A percentile compares a stretch with the other conserved stretches of the same genome.
Evolutionary conservation across 2,797 vertebrate species (phyloP).

Genomic region (Melanotaenia maccullochi): DNA sequence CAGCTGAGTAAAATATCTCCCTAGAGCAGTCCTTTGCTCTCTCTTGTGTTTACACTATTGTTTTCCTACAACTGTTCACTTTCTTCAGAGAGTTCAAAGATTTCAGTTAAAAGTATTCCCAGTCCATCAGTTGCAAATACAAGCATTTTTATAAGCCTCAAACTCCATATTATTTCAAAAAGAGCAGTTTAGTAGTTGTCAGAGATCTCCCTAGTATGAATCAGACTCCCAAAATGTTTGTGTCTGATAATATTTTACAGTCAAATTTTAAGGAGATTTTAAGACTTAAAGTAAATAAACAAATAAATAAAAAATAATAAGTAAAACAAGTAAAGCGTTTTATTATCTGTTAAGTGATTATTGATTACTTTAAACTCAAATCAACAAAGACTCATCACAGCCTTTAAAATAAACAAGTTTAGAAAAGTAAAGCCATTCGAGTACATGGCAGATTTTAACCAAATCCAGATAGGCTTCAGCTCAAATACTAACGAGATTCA

Average conservation of each 20-base stretch:
- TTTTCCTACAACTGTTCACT: not conserved
- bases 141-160: not conserved
- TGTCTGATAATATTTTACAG: not conserved
- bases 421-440: slow-evolving; percentile 13
- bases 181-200: not conserved
- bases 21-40: not conserved
- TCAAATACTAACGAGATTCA: slow-evolving; percentile 24
- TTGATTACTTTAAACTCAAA: not conserved
- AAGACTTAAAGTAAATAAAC: not conserved
- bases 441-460: not conserved
- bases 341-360: too few relatives aligned
- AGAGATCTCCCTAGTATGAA: not conserved
- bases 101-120: not conserved
- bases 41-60: not conserved
- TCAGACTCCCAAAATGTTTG: not conserved
- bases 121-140: not conserved
- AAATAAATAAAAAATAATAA: too few relatives aligned
- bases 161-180: not conserved
- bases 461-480: slow-evolving; percentile 16
- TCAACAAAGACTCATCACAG: slow-evolving; percentile 3
- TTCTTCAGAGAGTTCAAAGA: not conserved
- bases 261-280: not conserved
- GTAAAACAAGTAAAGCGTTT: too few relatives aligned
- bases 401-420: not conserved
- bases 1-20: not conserved